Conservation (phyloP, 2,113 vertebrate genomes). For the Irena cyanogastra region DNA sequence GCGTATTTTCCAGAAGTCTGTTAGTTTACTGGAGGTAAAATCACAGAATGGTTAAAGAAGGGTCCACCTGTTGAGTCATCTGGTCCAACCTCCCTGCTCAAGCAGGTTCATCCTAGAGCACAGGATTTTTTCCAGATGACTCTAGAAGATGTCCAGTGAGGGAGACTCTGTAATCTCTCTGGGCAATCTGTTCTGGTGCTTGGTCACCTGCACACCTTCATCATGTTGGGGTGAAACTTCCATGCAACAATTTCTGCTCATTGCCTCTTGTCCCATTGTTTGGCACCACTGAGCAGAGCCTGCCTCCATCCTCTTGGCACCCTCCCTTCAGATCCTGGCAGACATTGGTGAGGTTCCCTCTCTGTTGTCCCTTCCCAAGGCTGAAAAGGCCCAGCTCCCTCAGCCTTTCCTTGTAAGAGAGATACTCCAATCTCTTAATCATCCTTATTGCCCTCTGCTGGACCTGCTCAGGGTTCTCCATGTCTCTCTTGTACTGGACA, state of each 20-base stretch:
- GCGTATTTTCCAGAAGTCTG: constrained; percentile 30
- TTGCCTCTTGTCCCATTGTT: not conserved
- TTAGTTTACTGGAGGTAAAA: not conserved
- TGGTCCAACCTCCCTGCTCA: not conserved
- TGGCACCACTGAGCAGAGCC: not conserved
- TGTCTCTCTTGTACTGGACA: not conserved
- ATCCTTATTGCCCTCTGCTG: not conserved
- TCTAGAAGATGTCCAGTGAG: not conserved
- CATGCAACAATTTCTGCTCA: not conserved
- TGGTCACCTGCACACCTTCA: not conserved
- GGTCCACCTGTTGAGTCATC: not conserved
- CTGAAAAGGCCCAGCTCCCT: not conserved
- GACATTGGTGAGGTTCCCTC: not conserved
- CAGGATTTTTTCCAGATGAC: not conserved
- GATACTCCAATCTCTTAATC: not conserved
- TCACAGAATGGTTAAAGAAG: not conserved
- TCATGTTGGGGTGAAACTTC: not conserved
- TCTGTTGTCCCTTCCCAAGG: not conserved
- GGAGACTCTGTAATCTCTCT: not conserved
- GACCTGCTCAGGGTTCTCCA: not conserved
- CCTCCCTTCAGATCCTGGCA: not conserved
- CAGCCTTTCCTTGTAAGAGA: rapidly evolving
- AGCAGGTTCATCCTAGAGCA: not conserved
- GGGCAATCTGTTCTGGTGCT: not conserved
- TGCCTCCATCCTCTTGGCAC: not conserved